Evolutionary conservation across 2,888 invertebrate genomes (phyloP).

Genomic region (Agriopis marginaria): DNA sequence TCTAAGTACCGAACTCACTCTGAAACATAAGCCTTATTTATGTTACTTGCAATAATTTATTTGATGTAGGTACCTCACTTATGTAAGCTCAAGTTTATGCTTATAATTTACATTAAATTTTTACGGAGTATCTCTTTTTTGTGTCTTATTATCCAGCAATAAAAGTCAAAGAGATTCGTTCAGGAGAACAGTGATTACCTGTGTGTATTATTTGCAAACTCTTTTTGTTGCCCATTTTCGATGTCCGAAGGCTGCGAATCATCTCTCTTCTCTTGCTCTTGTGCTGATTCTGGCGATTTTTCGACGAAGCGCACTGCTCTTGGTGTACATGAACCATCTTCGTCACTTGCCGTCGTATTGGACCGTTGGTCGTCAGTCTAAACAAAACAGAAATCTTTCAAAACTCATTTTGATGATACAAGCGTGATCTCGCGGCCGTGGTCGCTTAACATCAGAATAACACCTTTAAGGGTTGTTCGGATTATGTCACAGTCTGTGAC

Average conservation of each 20-base stretch:
- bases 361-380: constrained; percentile 79
- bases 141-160: not conserved
- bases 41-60: too few relatives aligned
- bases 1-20: too few relatives aligned
- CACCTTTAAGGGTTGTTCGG: too few relatives aligned
- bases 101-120: too few relatives aligned
- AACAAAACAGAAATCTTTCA: constrained; percentile 10
- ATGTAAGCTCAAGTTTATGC: too few relatives aligned
- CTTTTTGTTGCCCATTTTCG: constrained; percentile 63
- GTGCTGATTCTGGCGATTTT: constrained; percentile 71
- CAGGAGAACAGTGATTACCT: constrained; percentile 53
- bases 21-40: too few relatives aligned
- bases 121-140: too few relatives aligned
- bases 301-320: constrained; percentile 90
- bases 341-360: constrained; percentile 81
- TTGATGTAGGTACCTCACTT: too few relatives aligned
- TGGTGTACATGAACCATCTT: constrained; percentile 85
- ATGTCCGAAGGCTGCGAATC: constrained; percentile 52
- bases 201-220: constrained; percentile 56
- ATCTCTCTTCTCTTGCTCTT: constrained; percentile 61
- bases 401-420: not conserved
- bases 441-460: too few relatives aligned
- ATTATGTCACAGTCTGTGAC: too few relatives aligned
- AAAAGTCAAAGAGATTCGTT: not conserved
- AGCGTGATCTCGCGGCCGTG: too few relatives aligned